Evolutionary conservation across 2,113 vertebrate genomes (phyloP).

Genomic region (Sula dactylatra): DNA sequence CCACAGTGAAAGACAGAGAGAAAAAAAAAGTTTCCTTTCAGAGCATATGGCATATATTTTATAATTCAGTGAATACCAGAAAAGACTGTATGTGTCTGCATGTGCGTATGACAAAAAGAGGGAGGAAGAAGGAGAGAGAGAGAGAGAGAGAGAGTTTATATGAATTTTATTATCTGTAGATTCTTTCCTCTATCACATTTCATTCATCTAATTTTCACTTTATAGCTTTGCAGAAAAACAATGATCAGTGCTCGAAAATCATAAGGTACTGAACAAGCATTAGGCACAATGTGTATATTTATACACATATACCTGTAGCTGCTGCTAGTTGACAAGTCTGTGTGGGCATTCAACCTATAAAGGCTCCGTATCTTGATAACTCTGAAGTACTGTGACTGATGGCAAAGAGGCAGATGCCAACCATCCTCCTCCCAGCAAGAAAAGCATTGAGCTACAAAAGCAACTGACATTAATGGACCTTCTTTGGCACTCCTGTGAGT

Average conservation of each 20-base stretch:
- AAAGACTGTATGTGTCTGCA: rapidly evolving
- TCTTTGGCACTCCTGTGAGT: background rate
- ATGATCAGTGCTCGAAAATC: background rate
- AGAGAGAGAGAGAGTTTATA: background rate
- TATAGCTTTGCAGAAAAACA: background rate
- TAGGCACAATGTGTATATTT: background rate
- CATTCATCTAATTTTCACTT: background rate
- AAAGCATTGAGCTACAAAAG: background rate
- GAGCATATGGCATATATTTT: background rate
- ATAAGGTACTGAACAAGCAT: background rate
- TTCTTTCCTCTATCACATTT: background rate
- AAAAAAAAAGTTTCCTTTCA: background rate
- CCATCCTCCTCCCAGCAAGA: background rate
- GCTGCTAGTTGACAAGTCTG: background rate
- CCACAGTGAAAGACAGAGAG: background rate
- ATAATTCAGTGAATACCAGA: background rate
- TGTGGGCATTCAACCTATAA: background rate
- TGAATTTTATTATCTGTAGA: background rate
- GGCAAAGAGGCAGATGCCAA: background rate
- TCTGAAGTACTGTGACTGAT: background rate
- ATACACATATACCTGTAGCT: background rate
- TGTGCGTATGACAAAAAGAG: background rate
- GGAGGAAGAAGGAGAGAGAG: background rate
- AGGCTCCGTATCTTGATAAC: background rate
- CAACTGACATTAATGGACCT: background rate